Evolutionary conservation across 2,888 invertebrate species (phyloP).

Genomic region (Drosophila anceps): DNA sequence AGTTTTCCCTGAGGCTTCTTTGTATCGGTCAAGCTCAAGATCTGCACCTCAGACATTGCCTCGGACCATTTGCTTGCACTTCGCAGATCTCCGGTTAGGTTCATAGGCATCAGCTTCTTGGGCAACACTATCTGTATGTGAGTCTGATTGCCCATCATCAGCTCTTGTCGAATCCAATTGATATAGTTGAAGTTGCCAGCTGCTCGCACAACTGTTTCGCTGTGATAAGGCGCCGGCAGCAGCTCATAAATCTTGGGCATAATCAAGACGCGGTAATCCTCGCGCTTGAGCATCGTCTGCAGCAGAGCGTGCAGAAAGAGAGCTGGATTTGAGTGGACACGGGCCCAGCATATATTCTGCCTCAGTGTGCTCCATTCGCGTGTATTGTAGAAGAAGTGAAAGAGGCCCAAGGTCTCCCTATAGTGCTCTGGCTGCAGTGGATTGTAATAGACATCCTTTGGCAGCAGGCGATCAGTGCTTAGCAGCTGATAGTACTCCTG

Average conservation of each 20-base stretch:
- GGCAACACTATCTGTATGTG: conserved; percentile 17
- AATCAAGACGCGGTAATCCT: conserved; percentile 88
- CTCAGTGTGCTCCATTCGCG: conserved; percentile 88
- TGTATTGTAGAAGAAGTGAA: conserved; percentile 87
- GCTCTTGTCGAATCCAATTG: conserved; percentile 44
- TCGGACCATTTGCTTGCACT: conserved; percentile 49
- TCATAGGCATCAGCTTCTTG: conserved; percentile 37
- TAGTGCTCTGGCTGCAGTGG: conserved; percentile 31
- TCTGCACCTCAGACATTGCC: conserved; percentile 58
- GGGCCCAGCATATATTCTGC: conserved; percentile 87
- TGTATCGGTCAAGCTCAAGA: conserved; percentile 36
- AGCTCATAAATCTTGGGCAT: conserved; percentile 91
- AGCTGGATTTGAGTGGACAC: conserved; percentile 89
- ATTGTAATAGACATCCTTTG: conserved; percentile 35
- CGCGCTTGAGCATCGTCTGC: conserved; percentile 88
- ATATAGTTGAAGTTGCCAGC: conserved; percentile 86
- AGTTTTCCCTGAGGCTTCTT: not conserved
- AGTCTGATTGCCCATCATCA: conserved; percentile 1
- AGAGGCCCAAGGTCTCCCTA: conserved; percentile 82
- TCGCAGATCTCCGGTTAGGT: conserved; percentile 39
- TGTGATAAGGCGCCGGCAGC: conserved; percentile 90
- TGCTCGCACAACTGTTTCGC: conserved; percentile 88
- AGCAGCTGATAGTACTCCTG: conserved; percentile 30
- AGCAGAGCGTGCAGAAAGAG: conserved; percentile 90
- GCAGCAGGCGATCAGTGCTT: conserved; percentile 27